Base-by-base conservation (phyloP, 2,797 vertebrate species). In the Sebastes vulpes region DNA sequence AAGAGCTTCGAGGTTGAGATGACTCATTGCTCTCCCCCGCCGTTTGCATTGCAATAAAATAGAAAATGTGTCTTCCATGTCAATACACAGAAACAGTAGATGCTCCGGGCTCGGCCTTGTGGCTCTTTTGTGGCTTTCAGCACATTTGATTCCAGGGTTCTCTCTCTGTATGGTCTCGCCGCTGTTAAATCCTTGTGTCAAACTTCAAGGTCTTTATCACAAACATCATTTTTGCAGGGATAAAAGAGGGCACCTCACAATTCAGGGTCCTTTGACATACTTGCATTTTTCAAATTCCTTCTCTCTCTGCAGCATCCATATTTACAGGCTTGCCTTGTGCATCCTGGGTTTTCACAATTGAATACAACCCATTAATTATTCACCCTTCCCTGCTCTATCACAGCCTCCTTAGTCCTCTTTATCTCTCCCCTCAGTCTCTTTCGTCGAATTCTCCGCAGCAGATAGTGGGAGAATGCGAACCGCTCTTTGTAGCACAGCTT, bases 311-410 rank as follows among this genome's bases (percentile, higher is more conserved):
- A 66, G 66, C 65, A 67, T 71, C 54, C 58, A 71, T 87, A 85
- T 89, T 93, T 89, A 86, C 83, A 86, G 84, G 80, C 81, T 73
- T 83, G 56, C 67, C 66, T 46, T 72, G 59, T 77, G 76, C 89
- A 87, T 89, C 83, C 65, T 68, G 60, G 76, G 46, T 68, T 89
- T 87, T 84, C 85, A 87, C 85, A 90, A 87, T 79, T 91, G 87
- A 88, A 92, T 81, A 85, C 82, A 83, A 69, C 5, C 76, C 77
- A 90, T 93, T 91, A 84, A 91, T 93, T 90, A 92, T 92, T 92
- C 86, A 89, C 68, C 79, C 87, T 25, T 77, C 77, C 35, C 80
- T 76, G 58, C 79, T 83, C 74, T 78, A 84, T 90, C 80, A 76
- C 76, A 78, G 79, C 59, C 85, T 85, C 77, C 72, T 84, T 72